These are phyloP conservation scores for Melanotaenia parkinsoni DNA, from an alignment of 2,797 vertebrate species.

Conservation along the genomic window DNA sequence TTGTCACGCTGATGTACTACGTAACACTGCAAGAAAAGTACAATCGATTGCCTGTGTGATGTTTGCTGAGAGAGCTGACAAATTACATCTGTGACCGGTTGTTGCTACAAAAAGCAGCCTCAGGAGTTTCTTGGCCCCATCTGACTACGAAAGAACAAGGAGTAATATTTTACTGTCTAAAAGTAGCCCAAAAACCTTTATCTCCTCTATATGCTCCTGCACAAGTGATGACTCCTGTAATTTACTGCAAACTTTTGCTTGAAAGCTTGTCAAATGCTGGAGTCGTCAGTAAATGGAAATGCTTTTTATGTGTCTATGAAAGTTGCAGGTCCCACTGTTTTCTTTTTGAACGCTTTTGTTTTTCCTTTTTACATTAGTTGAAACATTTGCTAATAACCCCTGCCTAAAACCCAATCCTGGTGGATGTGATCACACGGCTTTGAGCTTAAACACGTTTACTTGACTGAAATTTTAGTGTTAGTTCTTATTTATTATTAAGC, in stretches of 20 bases:
- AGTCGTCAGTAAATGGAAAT: too few species aligned
- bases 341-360: too few species aligned
- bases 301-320: too few species aligned
- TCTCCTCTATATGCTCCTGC: neutral
- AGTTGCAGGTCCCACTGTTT: too few species aligned
- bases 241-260: neutral
- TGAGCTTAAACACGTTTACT: neutral
- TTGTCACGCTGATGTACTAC: neutral
- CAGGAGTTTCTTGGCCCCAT: slow-evolving; percentile 1
- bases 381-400: too few species aligned
- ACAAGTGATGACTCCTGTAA: neutral
- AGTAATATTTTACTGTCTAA: slow-evolving; percentile 5
- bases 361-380: too few species aligned
- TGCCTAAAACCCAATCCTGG: neutral
- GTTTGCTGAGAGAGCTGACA: slow-evolving; percentile 11
- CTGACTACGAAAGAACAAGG: neutral
- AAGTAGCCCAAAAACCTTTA: neutral
- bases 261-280: neutral
- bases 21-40: neutral
- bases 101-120: slow-evolving; percentile 7
- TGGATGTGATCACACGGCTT: neutral
- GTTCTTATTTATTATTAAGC: neutral
- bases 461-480: neutral
- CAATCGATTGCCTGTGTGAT: neutral
- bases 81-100: slow-evolving; percentile 11